Evolutionary conservation across 2,888 invertebrate genomes (phyloP), one percentile per base, ranked within the genome.

Genomic region (Andrena praecox): DNA sequence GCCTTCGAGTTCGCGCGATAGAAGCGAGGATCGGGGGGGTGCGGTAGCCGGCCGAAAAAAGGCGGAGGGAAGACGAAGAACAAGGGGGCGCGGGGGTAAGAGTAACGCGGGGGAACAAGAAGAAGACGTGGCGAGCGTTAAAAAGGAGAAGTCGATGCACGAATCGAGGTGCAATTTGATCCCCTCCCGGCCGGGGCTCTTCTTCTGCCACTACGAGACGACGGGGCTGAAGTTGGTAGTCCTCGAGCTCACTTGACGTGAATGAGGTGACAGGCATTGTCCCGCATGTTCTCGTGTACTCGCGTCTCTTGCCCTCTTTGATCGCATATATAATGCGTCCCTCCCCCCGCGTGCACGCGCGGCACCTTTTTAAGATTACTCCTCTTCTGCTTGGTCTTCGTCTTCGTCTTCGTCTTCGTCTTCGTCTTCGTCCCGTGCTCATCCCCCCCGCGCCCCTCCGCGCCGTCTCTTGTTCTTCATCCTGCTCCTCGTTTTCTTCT

Each of bases 151-250:
- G 92, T 93, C 91, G 93, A 91, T 91, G 91, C 85, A 87, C 87
- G 89, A 90, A 90, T 91, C 89, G 87, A 89, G 91, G 89, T 90
- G 92, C 91, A 93, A 93, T 92, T 91, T 90, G 92, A 93, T 93
- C 92, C 91, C 84, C 24, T 56, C 56, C 77, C 77, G 81, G 35
- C 66, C 80, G 62, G 84, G 42, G 81, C 71, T 80, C 78, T 67
- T 76, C 84, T 77, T 73, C 77, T 80, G 84, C 70, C 72, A 85
- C 82, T 83, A 80, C 85, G 87, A 68, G 70, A 75, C 80, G 71
- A 86, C 75, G 73, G 67, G 80, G 82, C 85, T 84, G 86, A 89
- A 90, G 84, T 85, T 87, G 86, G 90, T 90, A 87, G 90, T 89
- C 90, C 88, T 90, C 87, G 88, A 88, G 88, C 82, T 89, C 83